These are phyloP conservation scores for Tridacna crocea DNA, from an alignment of 2,888 invertebrate genomes.

Conservation along the genomic window DNA sequence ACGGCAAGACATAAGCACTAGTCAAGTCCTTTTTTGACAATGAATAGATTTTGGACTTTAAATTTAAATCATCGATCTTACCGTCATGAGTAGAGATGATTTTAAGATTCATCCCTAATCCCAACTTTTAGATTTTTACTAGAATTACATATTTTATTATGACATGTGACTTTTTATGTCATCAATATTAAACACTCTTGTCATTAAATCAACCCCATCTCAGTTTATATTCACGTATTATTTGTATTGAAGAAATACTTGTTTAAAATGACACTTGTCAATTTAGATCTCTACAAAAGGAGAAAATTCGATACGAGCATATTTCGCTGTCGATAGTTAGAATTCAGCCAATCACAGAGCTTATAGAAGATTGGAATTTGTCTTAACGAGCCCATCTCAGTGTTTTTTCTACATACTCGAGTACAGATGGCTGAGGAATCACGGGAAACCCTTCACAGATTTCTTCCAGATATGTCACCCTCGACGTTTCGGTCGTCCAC, in stretches of 20 bases:
- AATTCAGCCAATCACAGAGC: conserved; percentile 43
- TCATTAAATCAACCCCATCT: conserved; percentile 48
- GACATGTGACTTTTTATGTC: conserved; percentile 28
- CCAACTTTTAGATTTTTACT: conserved; percentile 1
- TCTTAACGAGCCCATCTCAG: background rate
- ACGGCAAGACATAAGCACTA: too few relatives aligned
- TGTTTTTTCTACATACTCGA: background rate
- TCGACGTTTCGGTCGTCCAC: too few relatives aligned
- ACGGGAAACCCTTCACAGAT: too few relatives aligned
- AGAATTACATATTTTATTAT: conserved; percentile 17
- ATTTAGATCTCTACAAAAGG: conserved; percentile 43
- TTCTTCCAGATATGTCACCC: too few relatives aligned
- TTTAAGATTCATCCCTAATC: background rate
- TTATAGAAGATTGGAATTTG: conserved; percentile 9
- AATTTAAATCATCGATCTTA: too few relatives aligned
- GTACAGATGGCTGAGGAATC: too few relatives aligned
- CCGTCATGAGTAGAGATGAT: too few relatives aligned
- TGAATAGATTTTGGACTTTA: too few relatives aligned
- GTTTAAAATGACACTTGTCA: conserved; percentile 59
- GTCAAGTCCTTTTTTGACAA: too few relatives aligned
- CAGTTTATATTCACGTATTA: conserved; percentile 30
- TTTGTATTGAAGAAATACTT: conserved; percentile 38
- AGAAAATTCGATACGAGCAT: conserved; percentile 53
- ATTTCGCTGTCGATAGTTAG: conserved; percentile 34
- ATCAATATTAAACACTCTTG: conserved; percentile 34